Percentiles rank a stretch among this genome's conserved stretches.
Conservation (phyloP, 2,113 vertebrate species). For the Carollia perspicillata region DNA sequence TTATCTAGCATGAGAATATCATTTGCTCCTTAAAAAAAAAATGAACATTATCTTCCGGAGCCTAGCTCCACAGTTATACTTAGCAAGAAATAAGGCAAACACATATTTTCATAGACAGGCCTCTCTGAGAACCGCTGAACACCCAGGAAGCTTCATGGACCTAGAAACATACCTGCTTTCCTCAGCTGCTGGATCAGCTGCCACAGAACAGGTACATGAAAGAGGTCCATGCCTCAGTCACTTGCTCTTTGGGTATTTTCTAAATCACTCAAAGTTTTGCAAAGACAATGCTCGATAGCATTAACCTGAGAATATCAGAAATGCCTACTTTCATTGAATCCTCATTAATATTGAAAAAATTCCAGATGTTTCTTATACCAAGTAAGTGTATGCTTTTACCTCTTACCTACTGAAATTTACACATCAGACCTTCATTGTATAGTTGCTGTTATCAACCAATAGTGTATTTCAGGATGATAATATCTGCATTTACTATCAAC, state of each 20-base stretch:
- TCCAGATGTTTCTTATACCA: background rate
- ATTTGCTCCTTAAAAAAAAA: background rate
- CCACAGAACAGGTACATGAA: background rate
- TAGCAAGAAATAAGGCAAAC: background rate
- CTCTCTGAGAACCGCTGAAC: background rate
- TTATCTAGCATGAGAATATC: background rate
- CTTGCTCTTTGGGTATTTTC: background rate
- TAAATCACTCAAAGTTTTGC: background rate
- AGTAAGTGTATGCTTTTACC: background rate
- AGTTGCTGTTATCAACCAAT: background rate
- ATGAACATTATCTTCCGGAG: background rate
- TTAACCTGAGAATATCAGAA: background rate
- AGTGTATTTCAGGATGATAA: background rate
- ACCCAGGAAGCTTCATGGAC: background rate
- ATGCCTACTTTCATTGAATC: background rate
- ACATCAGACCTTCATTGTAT: background rate
- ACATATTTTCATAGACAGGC: background rate
- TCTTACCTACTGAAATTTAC: background rate
- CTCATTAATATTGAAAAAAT: background rate
- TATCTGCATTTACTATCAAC: background rate
- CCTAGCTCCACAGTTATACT: background rate
- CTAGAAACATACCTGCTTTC: background rate
- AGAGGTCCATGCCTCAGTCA: rapidly evolving
- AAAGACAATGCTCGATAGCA: background rate
- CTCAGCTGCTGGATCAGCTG: background rate